Base-by-base conservation (phyloP, 2,113 vertebrate species). In the Halichoerus grypus region DNA sequence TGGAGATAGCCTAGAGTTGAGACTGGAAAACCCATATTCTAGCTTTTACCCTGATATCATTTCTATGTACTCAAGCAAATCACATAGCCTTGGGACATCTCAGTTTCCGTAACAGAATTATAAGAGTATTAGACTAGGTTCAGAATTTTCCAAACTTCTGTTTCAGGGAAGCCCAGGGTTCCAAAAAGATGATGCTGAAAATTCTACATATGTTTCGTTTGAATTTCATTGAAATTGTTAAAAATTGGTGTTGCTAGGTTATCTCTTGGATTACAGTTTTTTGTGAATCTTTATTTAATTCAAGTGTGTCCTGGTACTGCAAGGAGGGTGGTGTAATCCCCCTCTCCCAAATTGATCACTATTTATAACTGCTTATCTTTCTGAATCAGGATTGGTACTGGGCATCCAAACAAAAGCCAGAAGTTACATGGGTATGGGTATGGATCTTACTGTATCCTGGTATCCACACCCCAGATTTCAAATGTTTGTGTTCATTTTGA, bases 211-310 rank as follows among this genome's bases (percentile, higher is more conserved):
- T 77, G 18, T 79, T 92, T 87, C 21, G 14, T 86, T 95, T 87
- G 10, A 94, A 53, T 88, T 92, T 95, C 39, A 91, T 79, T 86
- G 83, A 76, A 86, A 89, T 46, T 28, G 59, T 53, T 8, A 3
- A 21, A 33, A 80, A 80, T 69, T 57, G 92, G 11, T 71, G 31
- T 94, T 51, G 31, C 49, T 72, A 71, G 59, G 8, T 96, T 86
- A 61, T 61, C 7, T 63, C 13, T 72, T 80, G 22, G 12, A 33
- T 82, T 95, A 93, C 84, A 84, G 14, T 4, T 84, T 83, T 85
- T 16, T 85, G 65, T 15, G 18, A 36, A 85, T 77, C 91, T 85
- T 94, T 81, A 33, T 88, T 55, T 88, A 94, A 91, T 91, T 94
- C 28, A 87, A 31, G 53, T 69, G 36, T 92, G 14, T 88, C 42